Evolutionary conservation across 2,888 invertebrate genomes (phyloP), one percentile per base, ranked within the genome.

Genomic region (Cordilura impudica): DNA sequence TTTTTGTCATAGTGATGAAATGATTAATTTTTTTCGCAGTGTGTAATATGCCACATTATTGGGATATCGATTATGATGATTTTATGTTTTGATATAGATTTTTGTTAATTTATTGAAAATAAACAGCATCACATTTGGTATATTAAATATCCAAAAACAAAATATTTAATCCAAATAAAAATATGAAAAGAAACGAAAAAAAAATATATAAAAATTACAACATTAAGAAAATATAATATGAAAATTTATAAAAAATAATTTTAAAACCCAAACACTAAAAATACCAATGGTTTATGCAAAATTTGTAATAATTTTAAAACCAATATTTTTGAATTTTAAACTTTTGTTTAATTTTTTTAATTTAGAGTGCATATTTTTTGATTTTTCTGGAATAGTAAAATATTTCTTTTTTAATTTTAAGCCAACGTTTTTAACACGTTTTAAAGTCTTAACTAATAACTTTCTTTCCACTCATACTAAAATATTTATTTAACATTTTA

Each of bases 231-330:
- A 39, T 12, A n/a, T n/a, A 53, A 63, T 51, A 56, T 19, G 75
- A 69, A 60, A 77, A 63, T 53, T 39, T 58, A 45, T 12, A 81
- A 81, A 82, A 69, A 35, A 65, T 29, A 23, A 26, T 71, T 69
- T 81, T 76, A 21, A 70, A 58, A 23, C 81, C 77, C 49, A 83
- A 77, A 81, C 79, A 81, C 67, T 58, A 54, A 73, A 75, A 76
- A 81, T 81, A 83, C 88, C 89, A 89, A 89, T 88, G 88, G 88
- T 88, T 89, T 88, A 88, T 88, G 88, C 88, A 88, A 88, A 79
- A 63, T 58, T 80, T 47, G 53, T 63, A 63, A 14, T 51, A 56
- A 31, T 66, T 61, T 66, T 10, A n/a, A 35, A 45, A 70, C 18
- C 29, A 61, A 77, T n/a, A 4, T 39, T 61, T 72, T 49, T 8